Conservation (phyloP, 2,113 vertebrate genomes). For the Marmota monax region DNA sequence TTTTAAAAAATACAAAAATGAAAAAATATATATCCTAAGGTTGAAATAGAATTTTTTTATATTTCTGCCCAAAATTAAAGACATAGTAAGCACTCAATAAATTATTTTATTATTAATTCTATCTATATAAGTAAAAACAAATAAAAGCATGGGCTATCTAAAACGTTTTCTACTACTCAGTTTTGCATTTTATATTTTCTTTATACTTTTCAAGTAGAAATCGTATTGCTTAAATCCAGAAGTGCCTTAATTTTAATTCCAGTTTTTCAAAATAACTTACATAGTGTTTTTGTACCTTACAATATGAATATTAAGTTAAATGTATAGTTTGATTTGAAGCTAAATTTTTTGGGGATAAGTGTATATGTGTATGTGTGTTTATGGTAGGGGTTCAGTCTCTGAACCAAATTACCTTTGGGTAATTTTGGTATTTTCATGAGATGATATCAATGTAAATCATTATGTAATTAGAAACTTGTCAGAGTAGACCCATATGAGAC, state of each 20-base stretch:
- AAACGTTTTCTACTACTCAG: background rate
- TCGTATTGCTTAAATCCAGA: background rate
- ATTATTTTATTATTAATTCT: background rate
- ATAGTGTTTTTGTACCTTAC: background rate
- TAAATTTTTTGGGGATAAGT: background rate
- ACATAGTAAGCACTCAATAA: background rate
- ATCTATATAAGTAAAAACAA: background rate
- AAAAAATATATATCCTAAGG: background rate
- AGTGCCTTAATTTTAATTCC: background rate
- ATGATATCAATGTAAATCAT: background rate
- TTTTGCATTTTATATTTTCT: background rate
- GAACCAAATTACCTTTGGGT: background rate
- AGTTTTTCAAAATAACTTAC: background rate
- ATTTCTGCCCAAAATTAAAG: background rate
- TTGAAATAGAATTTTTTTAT: background rate
- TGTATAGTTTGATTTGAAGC: background rate
- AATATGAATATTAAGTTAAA: background rate
- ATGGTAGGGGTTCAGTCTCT: rapidly evolving
- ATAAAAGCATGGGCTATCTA: background rate
- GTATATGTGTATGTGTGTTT: background rate
- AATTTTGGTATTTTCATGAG: background rate
- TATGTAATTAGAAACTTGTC: conserved; percentile 44
- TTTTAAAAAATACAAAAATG: background rate
- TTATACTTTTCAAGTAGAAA: background rate
- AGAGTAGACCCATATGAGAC: conserved; percentile 56